Evolutionary conservation across 2,797 vertebrate species (phyloP).

Genomic region (Trachurus trachurus): DNA sequence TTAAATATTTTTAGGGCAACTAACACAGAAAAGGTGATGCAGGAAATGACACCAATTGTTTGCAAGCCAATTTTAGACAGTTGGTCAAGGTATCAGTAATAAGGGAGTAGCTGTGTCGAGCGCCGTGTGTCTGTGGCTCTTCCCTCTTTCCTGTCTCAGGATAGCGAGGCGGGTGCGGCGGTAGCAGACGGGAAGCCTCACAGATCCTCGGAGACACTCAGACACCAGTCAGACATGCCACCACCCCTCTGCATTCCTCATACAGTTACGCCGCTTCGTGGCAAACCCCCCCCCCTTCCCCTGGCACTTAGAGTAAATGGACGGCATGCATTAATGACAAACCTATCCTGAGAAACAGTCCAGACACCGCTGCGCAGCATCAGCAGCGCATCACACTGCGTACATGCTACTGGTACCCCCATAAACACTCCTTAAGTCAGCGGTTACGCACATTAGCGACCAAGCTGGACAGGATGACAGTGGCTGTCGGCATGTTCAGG

Average conservation of each 20-base stretch:
- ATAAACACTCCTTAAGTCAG: constrained; percentile 7
- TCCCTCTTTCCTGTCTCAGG: constrained; percentile 64
- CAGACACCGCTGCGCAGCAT: constrained; percentile 36
- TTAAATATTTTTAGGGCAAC: constrained; percentile 1
- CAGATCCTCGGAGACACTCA: constrained; percentile 54
- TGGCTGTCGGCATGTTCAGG: constrained; percentile 9
- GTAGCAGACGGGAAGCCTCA: constrained; percentile 55
- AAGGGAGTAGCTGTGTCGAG: constrained; percentile 38
- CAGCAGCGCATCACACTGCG: constrained; percentile 6
- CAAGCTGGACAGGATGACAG: background rate
- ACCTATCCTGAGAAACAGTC: constrained; percentile 33
- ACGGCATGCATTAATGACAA: constrained; percentile 13
- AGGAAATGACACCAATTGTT: constrained; percentile 53
- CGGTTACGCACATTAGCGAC: constrained; percentile 6
- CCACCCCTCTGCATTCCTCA: constrained; percentile 63
- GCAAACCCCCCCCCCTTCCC: background rate
- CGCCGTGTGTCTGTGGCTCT: constrained; percentile 24
- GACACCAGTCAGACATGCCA: constrained; percentile 52
- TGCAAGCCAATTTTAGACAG: constrained; percentile 28
- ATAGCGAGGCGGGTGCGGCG: constrained; percentile 22
- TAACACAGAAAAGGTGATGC: constrained; percentile 2
- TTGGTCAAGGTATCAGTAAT: constrained; percentile 41
- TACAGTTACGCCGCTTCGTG: constrained; percentile 40
- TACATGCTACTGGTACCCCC: background rate
- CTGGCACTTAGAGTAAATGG: constrained; percentile 29